These are phyloP conservation scores for Micromussa lordhowensis DNA, from an alignment of 92 coral and sea anemone species.

Conservation along the genomic window DNA sequence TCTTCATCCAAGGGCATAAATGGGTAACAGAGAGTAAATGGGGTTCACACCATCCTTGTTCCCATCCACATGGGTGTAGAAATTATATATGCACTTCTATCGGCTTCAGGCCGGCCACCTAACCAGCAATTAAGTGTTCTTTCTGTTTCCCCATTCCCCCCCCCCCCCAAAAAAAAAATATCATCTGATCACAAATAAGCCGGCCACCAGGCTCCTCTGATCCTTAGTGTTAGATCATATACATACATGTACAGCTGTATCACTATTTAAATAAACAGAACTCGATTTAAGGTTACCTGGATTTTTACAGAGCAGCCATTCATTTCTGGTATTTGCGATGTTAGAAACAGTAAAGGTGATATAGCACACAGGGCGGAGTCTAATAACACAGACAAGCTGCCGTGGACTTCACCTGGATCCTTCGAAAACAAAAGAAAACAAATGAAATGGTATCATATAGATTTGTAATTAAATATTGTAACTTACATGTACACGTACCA, in stretches of 20 bases:
- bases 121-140: no score
- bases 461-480: not conserved
- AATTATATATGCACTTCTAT: no score
- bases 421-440: not conserved
- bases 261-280: not conserved
- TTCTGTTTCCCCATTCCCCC: no score
- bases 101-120: no score
- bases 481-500: not conserved
- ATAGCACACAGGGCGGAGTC: constrained; percentile 96
- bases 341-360: constrained; percentile 84
- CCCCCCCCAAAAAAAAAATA: no score
- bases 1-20: no score
- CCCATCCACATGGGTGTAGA: no score
- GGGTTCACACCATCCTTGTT: no score
- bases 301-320: constrained; percentile 79
- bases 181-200: no score
- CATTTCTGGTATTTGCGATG: constrained; percentile 91
- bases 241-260: not conserved
- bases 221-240: not conserved
- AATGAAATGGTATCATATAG: not conserved
- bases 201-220: no score
- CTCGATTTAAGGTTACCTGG: constrained; percentile 68
- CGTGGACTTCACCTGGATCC: constrained; percentile 96
- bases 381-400: constrained; percentile 88
- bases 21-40: no score